Evolutionary conservation across 2,113 vertebrate genomes (phyloP), one percentile per base, ranked within the genome.

Genomic region (Apistogramma diplotaenia): DNA sequence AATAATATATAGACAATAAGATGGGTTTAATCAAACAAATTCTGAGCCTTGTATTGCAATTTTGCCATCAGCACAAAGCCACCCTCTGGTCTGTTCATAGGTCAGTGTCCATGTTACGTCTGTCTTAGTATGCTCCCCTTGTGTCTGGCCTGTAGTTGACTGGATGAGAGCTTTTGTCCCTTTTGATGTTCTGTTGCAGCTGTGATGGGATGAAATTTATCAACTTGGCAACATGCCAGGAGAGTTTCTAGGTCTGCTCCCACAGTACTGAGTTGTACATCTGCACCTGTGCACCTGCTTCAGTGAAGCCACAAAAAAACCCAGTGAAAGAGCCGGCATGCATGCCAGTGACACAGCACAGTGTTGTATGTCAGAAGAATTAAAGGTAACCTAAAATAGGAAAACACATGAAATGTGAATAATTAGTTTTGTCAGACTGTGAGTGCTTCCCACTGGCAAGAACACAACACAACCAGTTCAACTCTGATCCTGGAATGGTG

Each of bases 241-340:
- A 25, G 37, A 84, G 74, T 76, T 78, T 70, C 61, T 62, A 25
- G 65, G 43, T 82, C 65, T 82, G 78, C 55, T 88, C 49, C 76
- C 57, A 53, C 80, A 65, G 74, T 65, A 83, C 55, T 57, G 76
- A 79, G 82, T 35, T 67, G 56, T 80, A 53, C 89, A 60, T 86
- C 85, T 91, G 84, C 77, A 81, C 81, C 74, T 72, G 61, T 87
- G 80, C 85, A 87, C 88, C 87, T 92, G 86, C 84, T 74, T 89
- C 78, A 51, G 25, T 31, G 53, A 56, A 55, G 70, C 59, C 74
- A 43, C 54, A 73, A 77, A 49, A 29, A 65, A 43, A 18, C 10
- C 9, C 13, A 6, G 23, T 33, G 57, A 76, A 49, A 29, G 31
- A 79, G 59, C 78, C 16, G 11, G 71, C 55, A 31, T 73, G 57